Conservation (phyloP, 2,888 invertebrate genomes). For the Apodemia duryi region DNA sequence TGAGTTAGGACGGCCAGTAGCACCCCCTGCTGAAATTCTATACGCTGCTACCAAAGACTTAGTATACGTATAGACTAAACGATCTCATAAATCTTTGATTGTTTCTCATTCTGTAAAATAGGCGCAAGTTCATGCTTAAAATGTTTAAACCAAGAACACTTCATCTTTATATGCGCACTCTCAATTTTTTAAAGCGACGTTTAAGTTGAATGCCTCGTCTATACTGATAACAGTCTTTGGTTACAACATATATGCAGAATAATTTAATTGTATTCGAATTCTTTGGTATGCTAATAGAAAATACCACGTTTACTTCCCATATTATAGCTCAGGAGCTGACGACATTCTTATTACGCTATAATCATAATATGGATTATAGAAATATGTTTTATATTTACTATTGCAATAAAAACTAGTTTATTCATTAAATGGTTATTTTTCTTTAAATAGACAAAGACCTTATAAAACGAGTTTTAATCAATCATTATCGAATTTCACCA, state of each 20-base stretch:
- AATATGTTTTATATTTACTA: conserved; percentile 30
- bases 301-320: conserved; percentile 30
- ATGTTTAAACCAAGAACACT: no score
- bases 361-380: conserved; percentile 23
- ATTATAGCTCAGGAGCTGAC: conserved; percentile 21
- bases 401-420: neutral
- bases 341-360: conserved; percentile 3
- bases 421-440: neutral
- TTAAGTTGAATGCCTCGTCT: neutral
- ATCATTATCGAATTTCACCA: no score
- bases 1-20: conserved; percentile 64
- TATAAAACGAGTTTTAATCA: no score
- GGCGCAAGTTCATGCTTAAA: no score
- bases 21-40: conserved; percentile 66
- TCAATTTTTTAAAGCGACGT: no score
- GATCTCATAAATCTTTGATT: no score
- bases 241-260: conserved; percentile 48
- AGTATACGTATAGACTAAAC: no score
- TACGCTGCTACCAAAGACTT: conserved; percentile 47
- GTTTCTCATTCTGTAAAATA: no score
- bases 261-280: conserved; percentile 44
- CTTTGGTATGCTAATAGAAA: conserved; percentile 37
- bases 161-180: no score
- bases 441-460: no score
- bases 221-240: neutral